Evolutionary conservation across 2,797 vertebrate species (phyloP), one percentile per base, ranked within the genome.

Genomic region (Coracias cyanogaster): DNA sequence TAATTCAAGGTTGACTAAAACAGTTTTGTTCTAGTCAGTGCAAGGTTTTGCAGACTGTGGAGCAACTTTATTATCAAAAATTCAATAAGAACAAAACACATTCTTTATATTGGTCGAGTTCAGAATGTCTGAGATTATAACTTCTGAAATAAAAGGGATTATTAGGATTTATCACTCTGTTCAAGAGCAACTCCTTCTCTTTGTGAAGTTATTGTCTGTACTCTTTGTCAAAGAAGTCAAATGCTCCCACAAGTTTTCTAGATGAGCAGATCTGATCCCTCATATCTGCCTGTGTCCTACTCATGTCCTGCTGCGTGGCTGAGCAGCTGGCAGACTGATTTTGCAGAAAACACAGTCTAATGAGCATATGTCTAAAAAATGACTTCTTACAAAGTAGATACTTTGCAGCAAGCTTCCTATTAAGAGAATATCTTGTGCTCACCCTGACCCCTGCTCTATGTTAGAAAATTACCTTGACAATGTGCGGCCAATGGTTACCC

Each of bases 391-490:
- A 82, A 64, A 37, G 8, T 39, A 64, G 31, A 73, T 60, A 16
- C 73, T 16, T 39, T 81, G 49, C 37, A 72, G 33, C 29, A 79
- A 33, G 11, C 19, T 72, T 72, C 55, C 60, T 79, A 3, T 43
- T 72, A 83, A 62, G 29, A 84, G 35, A 67, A 48, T 12, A 35
- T 3, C 5, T 69, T 80, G 4, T 46, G 10, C 20, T 78, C 9
- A 12, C 22, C 41, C 39, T 55, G 55, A 70, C 15, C 21, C n/a
- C 33, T 46, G 39, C 12, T 77, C 28, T 76, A 3, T 0, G 0
- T 35, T 62, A 82, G 33, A 16, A 92, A 62, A 64, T 35, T 82
- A 10, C 20, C 16, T 69, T 76, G 49, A 15, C 4, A 19, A 19
- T 28, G 2, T n/a, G 33, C 8, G 6, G 57, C 8, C 33, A 72